Percentiles rank a stretch among this genome's conserved stretches.
phyloP scores from a whole-genome alignment of 1,140 invertebrate species.

The Drosophila carrolli region DNA sequence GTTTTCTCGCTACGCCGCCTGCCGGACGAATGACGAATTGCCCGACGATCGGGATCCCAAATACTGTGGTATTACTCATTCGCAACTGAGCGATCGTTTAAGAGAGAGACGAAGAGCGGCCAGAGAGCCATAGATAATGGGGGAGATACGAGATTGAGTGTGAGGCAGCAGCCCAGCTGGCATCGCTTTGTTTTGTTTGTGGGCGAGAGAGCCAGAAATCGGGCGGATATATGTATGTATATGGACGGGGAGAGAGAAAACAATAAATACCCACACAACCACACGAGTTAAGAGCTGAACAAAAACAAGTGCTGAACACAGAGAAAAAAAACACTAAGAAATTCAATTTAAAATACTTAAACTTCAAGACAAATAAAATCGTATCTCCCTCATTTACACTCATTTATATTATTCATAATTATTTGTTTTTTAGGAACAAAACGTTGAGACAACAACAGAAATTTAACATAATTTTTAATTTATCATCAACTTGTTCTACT shows the following conservation, averaged over 20 bases:
- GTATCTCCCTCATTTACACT: too few species aligned
- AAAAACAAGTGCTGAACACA: slow-evolving; percentile 62
- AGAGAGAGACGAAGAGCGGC: neutral
- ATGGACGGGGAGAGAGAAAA: slow-evolving; percentile 19
- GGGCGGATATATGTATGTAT: neutral
- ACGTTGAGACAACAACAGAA: too few species aligned
- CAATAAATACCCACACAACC: slow-evolving; percentile 14
- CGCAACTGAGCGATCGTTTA: slow-evolving; percentile 6
- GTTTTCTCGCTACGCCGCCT: slow-evolving; percentile 63
- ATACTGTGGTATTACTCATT: slow-evolving; percentile 27
- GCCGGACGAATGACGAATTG: slow-evolving; percentile 54
- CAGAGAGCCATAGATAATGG: slow-evolving; percentile 10
- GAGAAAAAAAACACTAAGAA: too few species aligned
- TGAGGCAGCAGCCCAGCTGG: slow-evolving; percentile 26
- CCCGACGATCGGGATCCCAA: slow-evolving; percentile 14
- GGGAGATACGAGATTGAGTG: neutral
- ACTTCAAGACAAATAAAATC: too few species aligned
- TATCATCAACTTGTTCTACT: too few species aligned
- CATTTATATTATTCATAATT: too few species aligned
- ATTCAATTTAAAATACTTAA: too few species aligned
- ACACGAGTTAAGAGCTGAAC: slow-evolving; percentile 34
- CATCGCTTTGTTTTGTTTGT: slow-evolving; percentile 42
- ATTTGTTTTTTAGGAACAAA: too few species aligned
- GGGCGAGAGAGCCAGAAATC: slow-evolving; percentile 46
- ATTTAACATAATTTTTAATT: too few species aligned